Conservation (phyloP, 1,140 invertebrate species). For the Reticulitermes speratus region DNA sequence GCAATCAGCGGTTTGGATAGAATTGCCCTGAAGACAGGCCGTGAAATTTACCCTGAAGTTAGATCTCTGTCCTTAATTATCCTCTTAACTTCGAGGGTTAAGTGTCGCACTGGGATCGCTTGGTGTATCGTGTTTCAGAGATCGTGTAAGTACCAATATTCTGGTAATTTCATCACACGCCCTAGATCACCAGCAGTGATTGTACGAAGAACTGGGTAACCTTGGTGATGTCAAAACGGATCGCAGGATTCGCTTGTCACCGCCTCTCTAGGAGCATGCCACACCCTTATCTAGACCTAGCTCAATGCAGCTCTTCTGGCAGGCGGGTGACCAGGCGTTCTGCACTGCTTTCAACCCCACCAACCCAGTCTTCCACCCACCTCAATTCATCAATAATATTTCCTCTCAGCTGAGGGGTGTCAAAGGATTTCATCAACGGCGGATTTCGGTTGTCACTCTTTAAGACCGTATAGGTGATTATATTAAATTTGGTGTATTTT, state of each 20-base stretch:
- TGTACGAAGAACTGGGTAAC: background rate
- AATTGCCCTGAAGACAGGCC: no score
- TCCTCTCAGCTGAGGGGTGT: background rate
- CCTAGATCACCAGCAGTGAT: no score
- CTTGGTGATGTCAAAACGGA: background rate
- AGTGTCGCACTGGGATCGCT: no score
- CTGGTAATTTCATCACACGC: no score
- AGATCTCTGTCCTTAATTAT: no score
- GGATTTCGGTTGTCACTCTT: background rate
- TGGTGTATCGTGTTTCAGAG: no score
- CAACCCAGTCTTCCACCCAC: background rate
- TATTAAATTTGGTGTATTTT: no score
- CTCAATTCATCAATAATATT: slow-evolving; percentile 13
- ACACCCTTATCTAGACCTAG: background rate
- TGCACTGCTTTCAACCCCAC: background rate
- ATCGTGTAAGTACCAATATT: no score
- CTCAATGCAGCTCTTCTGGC: background rate
- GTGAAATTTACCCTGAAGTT: no score
- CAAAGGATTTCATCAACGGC: background rate
- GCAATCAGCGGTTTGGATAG: no score
- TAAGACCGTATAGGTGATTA: background rate
- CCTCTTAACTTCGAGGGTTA: no score
- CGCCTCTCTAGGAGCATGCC: background rate
- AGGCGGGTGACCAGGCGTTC: background rate
- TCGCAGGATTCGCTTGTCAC: background rate